phyloP scores from a whole-genome alignment of 2,888 invertebrate species.

The Sarcophaga rosellei region DNA sequence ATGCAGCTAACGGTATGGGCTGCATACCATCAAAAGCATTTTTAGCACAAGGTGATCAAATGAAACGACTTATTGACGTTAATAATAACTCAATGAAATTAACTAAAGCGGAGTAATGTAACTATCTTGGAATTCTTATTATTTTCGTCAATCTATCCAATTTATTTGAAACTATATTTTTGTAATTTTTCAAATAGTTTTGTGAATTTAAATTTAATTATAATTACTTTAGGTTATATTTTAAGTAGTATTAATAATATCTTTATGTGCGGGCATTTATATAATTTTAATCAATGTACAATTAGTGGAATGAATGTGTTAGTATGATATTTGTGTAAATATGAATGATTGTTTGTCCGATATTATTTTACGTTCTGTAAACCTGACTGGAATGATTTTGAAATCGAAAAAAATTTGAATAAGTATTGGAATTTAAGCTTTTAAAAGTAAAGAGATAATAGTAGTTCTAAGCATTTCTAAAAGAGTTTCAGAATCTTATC shows the following conservation, averaged over 20 bases:
- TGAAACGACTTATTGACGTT: slow-evolving; percentile 78
- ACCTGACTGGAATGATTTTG: too few relatives aligned
- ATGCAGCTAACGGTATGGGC: slow-evolving; percentile 78
- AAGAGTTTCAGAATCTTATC: too few relatives aligned
- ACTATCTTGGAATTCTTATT: slow-evolving; percentile 48
- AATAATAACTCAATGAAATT: slow-evolving; percentile 78
- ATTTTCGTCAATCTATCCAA: slow-evolving; percentile 57
- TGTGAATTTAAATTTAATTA: neutral
- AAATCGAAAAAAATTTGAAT: too few relatives aligned
- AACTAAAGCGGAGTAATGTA: slow-evolving; percentile 74
- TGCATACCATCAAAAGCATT: slow-evolving; percentile 75
- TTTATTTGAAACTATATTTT: neutral
- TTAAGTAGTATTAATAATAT: neutral
- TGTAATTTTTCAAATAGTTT: neutral
- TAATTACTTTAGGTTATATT: slow-evolving; percentile 35
- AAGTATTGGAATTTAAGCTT: too few relatives aligned
- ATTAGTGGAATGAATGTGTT: slow-evolving; percentile 60
- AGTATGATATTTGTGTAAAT: slow-evolving; percentile 42
- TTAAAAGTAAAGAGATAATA: too few relatives aligned
- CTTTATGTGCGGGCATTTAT: slow-evolving; percentile 36
- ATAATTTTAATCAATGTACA: slow-evolving; percentile 5
- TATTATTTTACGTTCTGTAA: neutral
- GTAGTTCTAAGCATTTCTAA: too few relatives aligned
- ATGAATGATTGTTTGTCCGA: slow-evolving; percentile 31
- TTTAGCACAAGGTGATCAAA: slow-evolving; percentile 74